Base-by-base conservation (phyloP, 2,113 vertebrate species). In the Epinephelus fuscoguttatus region DNA sequence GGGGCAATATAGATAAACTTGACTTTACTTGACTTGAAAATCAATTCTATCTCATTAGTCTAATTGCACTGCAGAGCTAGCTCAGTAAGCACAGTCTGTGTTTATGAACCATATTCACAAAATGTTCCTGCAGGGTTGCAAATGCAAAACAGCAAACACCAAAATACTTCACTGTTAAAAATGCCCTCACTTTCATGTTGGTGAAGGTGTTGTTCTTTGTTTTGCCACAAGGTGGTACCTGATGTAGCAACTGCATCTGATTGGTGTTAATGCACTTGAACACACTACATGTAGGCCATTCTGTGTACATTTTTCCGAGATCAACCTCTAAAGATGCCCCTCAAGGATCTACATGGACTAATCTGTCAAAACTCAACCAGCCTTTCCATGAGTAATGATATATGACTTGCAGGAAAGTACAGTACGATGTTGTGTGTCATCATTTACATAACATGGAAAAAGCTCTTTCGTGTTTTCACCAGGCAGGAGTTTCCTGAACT, bases 201-300 rank as follows among this genome's bases (percentile, higher is more conserved):
- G 69, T 60, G 37, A 73, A 49, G 23, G n/a, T 77, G 81, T 17
- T 52, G 37, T 77, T 78, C 70, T 57, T 53, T 62, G 4, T 77
- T 70, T 74, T 37, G 27, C 89, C 91, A 88, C 89, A 45, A 81
- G 88, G 75, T 85, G 90, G 84, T 62, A 80, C 27, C 67, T 70
- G 50, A 12, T 27, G 27, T 49, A 75, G 77, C 21, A 4, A 23
- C 64, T 75, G 40, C 63, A 62, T 75, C 40, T 49, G 60, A 82
- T 77, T n/a, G 13, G 0, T 50, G 49, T 75, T 80, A 18, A 73
- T 21, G 52, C 37, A 70, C 37, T 53, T 64, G 18, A 76, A 47
- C 56, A 47, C 60, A 62, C 70, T 84, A 75, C 66, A 82, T 52
- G 23, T 60, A 62, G 37, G 49, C 13, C 52, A 57, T 68, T 79